phyloP scores from a whole-genome alignment of 2,797 vertebrate genomes.

The Parauchenoglanis ngamensis region DNA sequence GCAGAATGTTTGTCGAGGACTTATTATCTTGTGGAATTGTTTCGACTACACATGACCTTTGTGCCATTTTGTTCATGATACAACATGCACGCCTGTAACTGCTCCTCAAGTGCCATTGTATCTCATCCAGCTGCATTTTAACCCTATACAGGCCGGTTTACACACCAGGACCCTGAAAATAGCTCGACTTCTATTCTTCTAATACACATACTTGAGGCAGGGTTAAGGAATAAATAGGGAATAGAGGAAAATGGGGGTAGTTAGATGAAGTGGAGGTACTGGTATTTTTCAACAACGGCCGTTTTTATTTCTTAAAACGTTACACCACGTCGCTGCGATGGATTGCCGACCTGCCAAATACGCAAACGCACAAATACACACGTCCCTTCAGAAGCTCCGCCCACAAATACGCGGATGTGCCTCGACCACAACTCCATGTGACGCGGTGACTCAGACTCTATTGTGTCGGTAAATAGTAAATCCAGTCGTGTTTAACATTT shows the following conservation, averaged over 20 bases:
- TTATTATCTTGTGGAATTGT: constrained; percentile 5
- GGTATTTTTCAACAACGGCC: no score
- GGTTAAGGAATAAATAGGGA: neutral
- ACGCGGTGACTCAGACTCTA: neutral
- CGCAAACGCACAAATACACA: no score
- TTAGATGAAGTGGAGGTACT: neutral
- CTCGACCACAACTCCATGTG: no score
- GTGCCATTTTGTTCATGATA: constrained; percentile 14
- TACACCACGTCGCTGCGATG: neutral
- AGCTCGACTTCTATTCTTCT: neutral
- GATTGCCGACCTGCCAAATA: no score
- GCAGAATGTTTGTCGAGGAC: neutral
- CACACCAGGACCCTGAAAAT: neutral
- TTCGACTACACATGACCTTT: constrained; percentile 4
- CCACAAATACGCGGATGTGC: no score
- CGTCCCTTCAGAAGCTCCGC: no score
- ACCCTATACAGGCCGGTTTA: neutral
- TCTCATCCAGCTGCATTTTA: neutral
- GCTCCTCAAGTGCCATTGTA: neutral
- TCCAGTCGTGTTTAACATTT: neutral
- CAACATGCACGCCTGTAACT: neutral
- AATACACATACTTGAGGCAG: neutral
- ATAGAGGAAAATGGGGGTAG: neutral
- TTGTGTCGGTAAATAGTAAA: neutral
- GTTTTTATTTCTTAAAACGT: neutral